Evolutionary conservation across 2,113 vertebrate species (phyloP).

Genomic region (Martes martes): DNA sequence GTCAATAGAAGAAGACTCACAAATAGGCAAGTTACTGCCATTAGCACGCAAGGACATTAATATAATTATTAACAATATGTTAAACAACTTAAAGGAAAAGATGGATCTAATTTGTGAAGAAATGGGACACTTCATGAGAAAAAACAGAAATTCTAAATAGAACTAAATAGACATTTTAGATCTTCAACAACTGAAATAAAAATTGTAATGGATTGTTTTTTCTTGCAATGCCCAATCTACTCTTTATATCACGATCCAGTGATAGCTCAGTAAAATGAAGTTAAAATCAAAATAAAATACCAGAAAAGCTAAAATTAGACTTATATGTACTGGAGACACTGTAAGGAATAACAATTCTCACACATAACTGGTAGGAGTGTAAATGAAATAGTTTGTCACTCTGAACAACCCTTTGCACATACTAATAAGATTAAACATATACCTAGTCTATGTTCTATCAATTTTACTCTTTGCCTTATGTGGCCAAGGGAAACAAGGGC

Average conservation of each 20-base stretch:
- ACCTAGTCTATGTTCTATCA: neutral
- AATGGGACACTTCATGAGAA: neutral
- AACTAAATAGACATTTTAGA: neutral
- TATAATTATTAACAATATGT: neutral
- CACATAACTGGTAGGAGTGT: neutral
- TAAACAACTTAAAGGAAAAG: neutral
- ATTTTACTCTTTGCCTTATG: neutral
- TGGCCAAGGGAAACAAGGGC: neutral
- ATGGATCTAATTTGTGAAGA: neutral
- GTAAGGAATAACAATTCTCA: neutral
- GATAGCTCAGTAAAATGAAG: neutral
- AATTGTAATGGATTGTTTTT: neutral
- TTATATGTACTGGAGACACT: neutral
- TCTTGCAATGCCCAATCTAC: neutral
- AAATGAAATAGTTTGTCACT: neutral
- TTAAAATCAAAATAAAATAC: slow-evolving; percentile 15
- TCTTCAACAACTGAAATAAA: neutral
- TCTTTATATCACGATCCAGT: neutral
- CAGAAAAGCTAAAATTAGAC: neutral
- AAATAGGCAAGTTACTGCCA: neutral
- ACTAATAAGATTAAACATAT: neutral
- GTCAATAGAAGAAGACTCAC: neutral
- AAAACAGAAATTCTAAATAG: neutral
- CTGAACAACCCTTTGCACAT: neutral
- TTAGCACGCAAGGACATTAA: neutral